phyloP scores from a whole-genome alignment of 2,113 vertebrate species.

The Etheostoma spectabile region DNA sequence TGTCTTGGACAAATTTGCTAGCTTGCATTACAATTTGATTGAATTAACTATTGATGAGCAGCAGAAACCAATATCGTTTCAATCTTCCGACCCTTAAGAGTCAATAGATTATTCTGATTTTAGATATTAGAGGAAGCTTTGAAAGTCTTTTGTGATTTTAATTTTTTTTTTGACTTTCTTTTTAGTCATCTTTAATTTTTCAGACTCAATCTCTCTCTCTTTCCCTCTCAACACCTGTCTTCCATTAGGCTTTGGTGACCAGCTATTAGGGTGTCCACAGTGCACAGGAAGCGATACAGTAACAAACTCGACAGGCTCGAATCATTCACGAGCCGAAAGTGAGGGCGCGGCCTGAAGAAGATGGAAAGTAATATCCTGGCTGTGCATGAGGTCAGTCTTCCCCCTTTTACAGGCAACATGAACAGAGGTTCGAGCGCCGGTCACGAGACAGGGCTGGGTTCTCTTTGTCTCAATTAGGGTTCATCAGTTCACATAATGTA shows the following conservation, averaged over 20 bases:
- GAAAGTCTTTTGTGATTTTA: not conserved
- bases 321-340: constrained; percentile 27
- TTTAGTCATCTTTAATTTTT: not conserved
- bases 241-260: constrained; percentile 62
- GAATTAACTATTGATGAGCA: constrained; percentile 76
- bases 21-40: constrained; percentile 62
- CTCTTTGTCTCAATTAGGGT: constrained; percentile 45
- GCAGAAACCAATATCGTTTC: constrained; percentile 53
- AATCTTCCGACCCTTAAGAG: constrained; percentile 25
- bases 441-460: constrained; percentile 72
- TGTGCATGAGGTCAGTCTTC: constrained; percentile 65
- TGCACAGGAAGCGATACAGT: constrained; percentile 52
- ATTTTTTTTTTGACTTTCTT: constrained; percentile 8
- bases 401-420: constrained; percentile 64
- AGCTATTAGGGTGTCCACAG: constrained; percentile 30
- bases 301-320: constrained; percentile 43
- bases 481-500: constrained; percentile 62
- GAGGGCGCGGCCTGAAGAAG: constrained; percentile 58
- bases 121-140: constrained; percentile 36
- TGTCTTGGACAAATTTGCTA: constrained; percentile 73
- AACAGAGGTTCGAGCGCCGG: constrained; percentile 70
- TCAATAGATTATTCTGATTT: constrained; percentile 36
- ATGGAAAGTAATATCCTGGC: constrained; percentile 74
- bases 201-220: not conserved
- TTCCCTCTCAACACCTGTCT: constrained; percentile 64